Percentiles rank a stretch among this genome's conserved stretches.
phyloP scores from a whole-genome alignment of 2,888 invertebrate species.

The Eristalinus sepulchralis region DNA sequence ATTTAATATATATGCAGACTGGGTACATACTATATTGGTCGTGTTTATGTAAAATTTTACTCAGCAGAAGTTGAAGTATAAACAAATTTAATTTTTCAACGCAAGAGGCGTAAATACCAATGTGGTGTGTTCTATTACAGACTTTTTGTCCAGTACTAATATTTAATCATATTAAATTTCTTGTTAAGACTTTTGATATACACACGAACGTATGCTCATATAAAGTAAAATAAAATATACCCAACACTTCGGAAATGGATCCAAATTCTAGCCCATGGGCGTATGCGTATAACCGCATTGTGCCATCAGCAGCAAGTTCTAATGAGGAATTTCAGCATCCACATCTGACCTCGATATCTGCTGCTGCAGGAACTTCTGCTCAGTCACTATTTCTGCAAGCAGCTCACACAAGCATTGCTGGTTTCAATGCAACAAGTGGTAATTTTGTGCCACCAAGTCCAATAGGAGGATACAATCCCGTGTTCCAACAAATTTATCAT shows the following conservation, averaged over 20 bases:
- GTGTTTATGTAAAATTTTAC: constrained; percentile 29
- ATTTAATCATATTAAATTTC: not conserved
- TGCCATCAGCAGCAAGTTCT: constrained; percentile 86
- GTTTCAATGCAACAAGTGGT: constrained; percentile 82
- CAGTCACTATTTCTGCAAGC: constrained; percentile 87
- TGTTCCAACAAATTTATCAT: constrained; percentile 91
- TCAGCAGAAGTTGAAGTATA: constrained; percentile 16
- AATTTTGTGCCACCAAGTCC: constrained; percentile 88
- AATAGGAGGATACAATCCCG: constrained; percentile 88
- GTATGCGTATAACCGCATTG: constrained; percentile 91
- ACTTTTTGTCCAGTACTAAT: not conserved
- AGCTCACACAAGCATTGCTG: constrained; percentile 84
- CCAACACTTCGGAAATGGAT: constrained; percentile 85
- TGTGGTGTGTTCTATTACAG: not conserved
- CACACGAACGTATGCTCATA: not conserved
- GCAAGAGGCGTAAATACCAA: not conserved
- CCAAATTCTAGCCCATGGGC: constrained; percentile 93
- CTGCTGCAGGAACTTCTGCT: constrained; percentile 83
- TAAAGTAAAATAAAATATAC: not conserved
- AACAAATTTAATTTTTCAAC: constrained; percentile 6
- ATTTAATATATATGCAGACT: not conserved
- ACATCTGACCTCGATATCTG: constrained; percentile 83
- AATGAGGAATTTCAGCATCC: constrained; percentile 87
- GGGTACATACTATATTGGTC: not conserved
- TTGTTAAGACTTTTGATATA: not conserved